Evolutionary conservation across 2,888 invertebrate species (phyloP).

Genomic region (Cantharis rustica): DNA sequence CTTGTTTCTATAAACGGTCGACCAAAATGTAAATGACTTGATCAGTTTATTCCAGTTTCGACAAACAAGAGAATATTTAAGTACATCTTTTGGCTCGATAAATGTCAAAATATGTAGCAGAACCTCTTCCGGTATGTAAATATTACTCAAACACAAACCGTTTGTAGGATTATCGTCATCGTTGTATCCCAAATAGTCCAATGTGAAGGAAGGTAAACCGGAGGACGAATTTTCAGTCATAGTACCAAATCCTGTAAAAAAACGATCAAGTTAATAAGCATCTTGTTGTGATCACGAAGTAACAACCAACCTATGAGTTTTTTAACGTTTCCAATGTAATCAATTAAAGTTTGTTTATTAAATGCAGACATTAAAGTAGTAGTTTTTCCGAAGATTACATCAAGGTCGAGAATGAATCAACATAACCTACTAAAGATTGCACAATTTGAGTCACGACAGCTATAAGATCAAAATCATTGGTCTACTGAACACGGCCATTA

Average conservation of each 20-base stretch:
- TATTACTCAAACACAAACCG: slow-evolving; percentile 12
- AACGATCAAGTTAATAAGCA: background rate
- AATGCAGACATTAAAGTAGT: background rate
- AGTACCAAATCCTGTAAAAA: background rate
- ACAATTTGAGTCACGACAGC: background rate
- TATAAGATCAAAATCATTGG: background rate
- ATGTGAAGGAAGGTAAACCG: background rate
- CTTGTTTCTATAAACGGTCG: slow-evolving; percentile 10
- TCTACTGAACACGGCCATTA: too few relatives aligned
- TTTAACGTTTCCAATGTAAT: background rate
- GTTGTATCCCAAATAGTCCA: background rate
- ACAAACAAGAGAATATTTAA: slow-evolving; percentile 53
- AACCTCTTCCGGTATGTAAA: slow-evolving; percentile 54
- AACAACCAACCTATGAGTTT: background rate
- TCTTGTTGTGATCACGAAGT: background rate
- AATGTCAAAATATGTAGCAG: slow-evolving; percentile 47
- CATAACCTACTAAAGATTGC: background rate
- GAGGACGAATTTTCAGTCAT: background rate
- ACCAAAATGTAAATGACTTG: slow-evolving; percentile 34
- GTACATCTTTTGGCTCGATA: slow-evolving; percentile 46
- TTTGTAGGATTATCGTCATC: background rate
- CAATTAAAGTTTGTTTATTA: background rate
- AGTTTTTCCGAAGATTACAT: background rate
- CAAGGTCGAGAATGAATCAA: background rate
- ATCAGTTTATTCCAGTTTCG: slow-evolving; percentile 53